These are phyloP conservation scores for Nannoperca australis DNA, from an alignment of 2,797 vertebrate genomes.

Conservation along the genomic window DNA sequence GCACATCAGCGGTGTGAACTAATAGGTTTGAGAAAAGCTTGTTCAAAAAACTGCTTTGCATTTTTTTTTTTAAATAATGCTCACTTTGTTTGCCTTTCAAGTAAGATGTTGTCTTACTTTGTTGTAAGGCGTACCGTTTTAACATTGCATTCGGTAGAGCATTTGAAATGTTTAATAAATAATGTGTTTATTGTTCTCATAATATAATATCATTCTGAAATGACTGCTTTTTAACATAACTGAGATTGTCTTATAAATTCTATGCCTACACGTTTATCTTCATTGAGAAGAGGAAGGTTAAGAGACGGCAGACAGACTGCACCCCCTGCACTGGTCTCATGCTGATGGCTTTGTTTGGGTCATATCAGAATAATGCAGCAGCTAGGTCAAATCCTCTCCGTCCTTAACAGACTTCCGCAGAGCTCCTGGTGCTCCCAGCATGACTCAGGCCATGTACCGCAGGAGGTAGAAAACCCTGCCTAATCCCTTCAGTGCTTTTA, in stretches of 20 bases:
- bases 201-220: not conserved
- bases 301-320: constrained; percentile 26
- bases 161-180: constrained; percentile 10
- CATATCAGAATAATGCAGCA: constrained; percentile 76
- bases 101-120: not conserved
- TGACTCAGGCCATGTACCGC: constrained; percentile 71
- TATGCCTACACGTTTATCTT: constrained; percentile 12
- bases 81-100: constrained; percentile 31
- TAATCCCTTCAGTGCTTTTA: constrained; percentile 83
- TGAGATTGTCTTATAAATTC: not conserved
- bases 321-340: constrained; percentile 59
- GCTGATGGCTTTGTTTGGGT: constrained; percentile 81
- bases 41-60: constrained; percentile 7
- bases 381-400: constrained; percentile 75
- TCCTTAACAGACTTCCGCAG: constrained; percentile 67
- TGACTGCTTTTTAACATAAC: not conserved
- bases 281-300: constrained; percentile 21
- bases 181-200: not conserved
- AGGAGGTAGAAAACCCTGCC: constrained; percentile 84
- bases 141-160: constrained; percentile 1
- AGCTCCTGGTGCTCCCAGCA: constrained; percentile 80
- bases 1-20: constrained; percentile 69
- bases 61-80: constrained; percentile 38
- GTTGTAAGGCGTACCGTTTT: too few relatives aligned
- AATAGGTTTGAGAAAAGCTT: constrained; percentile 59